Conservation (phyloP, 1,140 invertebrate species). For the Scaptomyza pallida region DNA sequence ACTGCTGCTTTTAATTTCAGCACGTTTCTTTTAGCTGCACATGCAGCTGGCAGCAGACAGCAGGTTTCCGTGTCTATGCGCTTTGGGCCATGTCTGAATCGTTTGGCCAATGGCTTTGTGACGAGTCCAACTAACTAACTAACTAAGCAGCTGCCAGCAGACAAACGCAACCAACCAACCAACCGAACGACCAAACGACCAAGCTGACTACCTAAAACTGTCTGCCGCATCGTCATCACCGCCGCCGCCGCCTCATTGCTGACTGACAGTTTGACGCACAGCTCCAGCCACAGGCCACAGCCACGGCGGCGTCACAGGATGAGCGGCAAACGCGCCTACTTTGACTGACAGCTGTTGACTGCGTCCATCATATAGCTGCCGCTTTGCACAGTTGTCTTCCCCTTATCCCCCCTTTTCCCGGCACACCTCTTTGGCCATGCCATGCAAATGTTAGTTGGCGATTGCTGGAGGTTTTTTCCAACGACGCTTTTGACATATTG, state of each 20-base stretch:
- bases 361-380: conserved; percentile 35
- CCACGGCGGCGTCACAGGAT: conserved; percentile 15
- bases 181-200: too few relatives aligned
- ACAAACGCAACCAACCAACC: too few relatives aligned
- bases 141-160: conserved; percentile 58
- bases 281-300: conserved; percentile 5
- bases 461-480: conserved; percentile 11
- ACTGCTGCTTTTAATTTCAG: conserved; percentile 4
- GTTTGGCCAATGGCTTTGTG: conserved; percentile 39
- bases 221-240: too few relatives aligned
- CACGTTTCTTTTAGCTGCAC: neutral
- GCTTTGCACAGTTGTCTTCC: neutral
- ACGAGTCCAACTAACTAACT: conserved; percentile 40
- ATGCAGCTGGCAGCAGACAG: conserved; percentile 13
- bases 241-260: neutral
- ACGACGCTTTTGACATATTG: conserved; percentile 61
- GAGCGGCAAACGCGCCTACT: conserved; percentile 29
- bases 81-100: conserved; percentile 46
- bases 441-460: conserved; percentile 24
- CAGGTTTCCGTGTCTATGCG: conserved; percentile 6
- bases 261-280: conserved; percentile 41
- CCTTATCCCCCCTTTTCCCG: neutral
- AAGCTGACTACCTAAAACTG: conserved; percentile 19
- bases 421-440: too few relatives aligned
- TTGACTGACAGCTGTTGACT: conserved; percentile 70